Conservation (phyloP, 2,797 vertebrate genomes). For the Peromyscus attwateri region DNA sequence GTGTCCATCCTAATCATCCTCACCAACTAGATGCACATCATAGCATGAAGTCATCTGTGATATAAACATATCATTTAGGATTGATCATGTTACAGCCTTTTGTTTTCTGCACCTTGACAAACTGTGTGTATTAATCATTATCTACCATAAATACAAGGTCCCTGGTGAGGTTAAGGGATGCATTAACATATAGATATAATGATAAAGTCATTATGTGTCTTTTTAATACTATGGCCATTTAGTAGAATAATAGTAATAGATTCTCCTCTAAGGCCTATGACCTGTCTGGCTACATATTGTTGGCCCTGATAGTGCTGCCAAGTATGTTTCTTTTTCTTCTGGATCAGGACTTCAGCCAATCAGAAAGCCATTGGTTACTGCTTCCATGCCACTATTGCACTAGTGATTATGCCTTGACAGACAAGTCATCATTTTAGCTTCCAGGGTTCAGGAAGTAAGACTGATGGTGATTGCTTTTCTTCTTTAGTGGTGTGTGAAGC, state of each 20-base stretch:
- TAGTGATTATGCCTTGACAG: neutral
- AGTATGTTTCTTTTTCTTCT: neutral
- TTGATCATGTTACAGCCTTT: neutral
- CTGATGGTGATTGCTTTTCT: neutral
- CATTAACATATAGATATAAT: neutral
- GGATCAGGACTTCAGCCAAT: neutral
- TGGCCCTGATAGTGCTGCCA: neutral
- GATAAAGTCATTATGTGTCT: neutral
- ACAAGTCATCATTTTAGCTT: neutral
- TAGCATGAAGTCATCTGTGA: neutral
- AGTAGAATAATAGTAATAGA: neutral
- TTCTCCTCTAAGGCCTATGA: neutral
- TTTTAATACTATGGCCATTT: neutral
- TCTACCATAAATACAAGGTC: neutral
- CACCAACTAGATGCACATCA: neutral
- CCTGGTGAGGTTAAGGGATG: neutral
- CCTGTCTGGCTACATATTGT: neutral
- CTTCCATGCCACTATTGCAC: neutral
- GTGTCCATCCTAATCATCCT: neutral
- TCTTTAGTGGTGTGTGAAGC: neutral
- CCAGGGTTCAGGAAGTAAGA: neutral
- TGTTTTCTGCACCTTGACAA: neutral
- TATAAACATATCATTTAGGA: neutral
- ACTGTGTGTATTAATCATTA: neutral
- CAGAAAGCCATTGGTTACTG: neutral